A percentile compares a stretch with the other conserved stretches of the same genome.
phyloP scores from a whole-genome alignment of 1,140 invertebrate genomes.

The Thereuonema tuberculata region DNA sequence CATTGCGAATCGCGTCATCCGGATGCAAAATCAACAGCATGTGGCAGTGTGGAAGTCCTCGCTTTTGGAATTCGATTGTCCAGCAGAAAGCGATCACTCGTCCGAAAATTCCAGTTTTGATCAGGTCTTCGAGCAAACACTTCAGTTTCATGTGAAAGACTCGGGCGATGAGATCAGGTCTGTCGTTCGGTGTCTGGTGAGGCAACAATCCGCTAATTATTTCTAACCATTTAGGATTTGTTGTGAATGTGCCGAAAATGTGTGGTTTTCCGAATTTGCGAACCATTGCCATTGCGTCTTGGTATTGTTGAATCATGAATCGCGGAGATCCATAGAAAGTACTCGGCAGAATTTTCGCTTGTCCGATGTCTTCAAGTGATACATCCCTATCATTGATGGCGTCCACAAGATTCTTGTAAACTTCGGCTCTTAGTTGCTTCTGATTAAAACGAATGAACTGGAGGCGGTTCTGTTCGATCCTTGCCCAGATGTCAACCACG shows the following conservation, averaged over 20 bases:
- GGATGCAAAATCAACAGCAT: conserved; percentile 19
- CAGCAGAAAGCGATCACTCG: conserved; percentile 10
- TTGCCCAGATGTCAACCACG: conserved; percentile 17
- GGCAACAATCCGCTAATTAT: conserved; percentile 18
- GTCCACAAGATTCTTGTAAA: conserved; percentile 33
- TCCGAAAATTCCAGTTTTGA: conserved; percentile 19
- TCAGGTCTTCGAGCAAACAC: conserved; percentile 15
- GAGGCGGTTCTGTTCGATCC: conserved; percentile 35
- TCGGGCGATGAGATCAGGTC: conserved; percentile 19
- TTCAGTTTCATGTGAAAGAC: conserved; percentile 13
- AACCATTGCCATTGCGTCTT: conserved; percentile 30
- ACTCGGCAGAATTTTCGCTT: background rate
- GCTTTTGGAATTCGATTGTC: conserved; percentile 25
- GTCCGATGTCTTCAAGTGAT: background rate
- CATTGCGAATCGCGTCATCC: conserved; percentile 11
- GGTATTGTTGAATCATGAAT: background rate
- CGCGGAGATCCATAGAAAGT: background rate
- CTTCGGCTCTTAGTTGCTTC: conserved; percentile 32
- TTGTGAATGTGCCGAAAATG: conserved; percentile 22
- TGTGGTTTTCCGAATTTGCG: conserved; percentile 12
- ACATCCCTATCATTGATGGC: conserved; percentile 18
- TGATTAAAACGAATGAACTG: conserved; percentile 33
- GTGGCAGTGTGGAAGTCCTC: conserved; percentile 27
- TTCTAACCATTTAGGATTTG: conserved; percentile 24
- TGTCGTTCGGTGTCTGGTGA: conserved; percentile 14